Percentiles rank a stretch among this genome's conserved stretches.
These are phyloP conservation scores for Plecotus auritus DNA, from an alignment of 2,113 vertebrate genomes.

Conservation along the genomic window DNA sequence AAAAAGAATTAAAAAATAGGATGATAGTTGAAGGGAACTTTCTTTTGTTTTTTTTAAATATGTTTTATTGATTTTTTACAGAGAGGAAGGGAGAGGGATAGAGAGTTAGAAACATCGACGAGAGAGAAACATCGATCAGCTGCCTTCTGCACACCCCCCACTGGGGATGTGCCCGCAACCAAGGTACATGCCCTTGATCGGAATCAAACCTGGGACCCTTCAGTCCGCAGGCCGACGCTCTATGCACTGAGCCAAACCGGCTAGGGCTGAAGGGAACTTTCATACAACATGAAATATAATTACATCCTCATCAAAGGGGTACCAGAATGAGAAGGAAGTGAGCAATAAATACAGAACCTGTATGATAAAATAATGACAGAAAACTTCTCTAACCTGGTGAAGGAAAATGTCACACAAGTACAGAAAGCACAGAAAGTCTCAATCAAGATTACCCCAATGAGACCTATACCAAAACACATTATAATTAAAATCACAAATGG, in stretches of 20 bases:
- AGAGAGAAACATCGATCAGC: too few species aligned
- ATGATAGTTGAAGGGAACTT: background rate
- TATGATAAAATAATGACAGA: background rate
- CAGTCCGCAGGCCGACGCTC: too few species aligned
- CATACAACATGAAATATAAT: background rate
- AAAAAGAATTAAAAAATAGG: background rate
- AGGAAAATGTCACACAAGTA: background rate
- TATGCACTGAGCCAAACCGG: too few species aligned
- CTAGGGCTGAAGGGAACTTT: too few species aligned
- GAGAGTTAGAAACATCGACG: too few species aligned
- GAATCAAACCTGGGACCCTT: too few species aligned
- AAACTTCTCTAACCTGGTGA: background rate
- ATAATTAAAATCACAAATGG: background rate
- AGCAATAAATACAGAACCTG: background rate
- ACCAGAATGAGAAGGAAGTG: background rate
- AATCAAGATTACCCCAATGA: background rate
- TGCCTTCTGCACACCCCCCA: too few species aligned
- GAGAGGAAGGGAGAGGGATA: too few species aligned
- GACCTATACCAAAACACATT: background rate
- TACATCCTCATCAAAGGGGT: background rate
- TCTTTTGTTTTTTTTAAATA: too few species aligned
- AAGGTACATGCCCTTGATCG: too few species aligned
- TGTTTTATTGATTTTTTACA: too few species aligned
- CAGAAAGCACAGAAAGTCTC: background rate
- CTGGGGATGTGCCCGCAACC: too few species aligned